Conservation (phyloP, 2,797 vertebrate genomes). For the Manis javanica region DNA sequence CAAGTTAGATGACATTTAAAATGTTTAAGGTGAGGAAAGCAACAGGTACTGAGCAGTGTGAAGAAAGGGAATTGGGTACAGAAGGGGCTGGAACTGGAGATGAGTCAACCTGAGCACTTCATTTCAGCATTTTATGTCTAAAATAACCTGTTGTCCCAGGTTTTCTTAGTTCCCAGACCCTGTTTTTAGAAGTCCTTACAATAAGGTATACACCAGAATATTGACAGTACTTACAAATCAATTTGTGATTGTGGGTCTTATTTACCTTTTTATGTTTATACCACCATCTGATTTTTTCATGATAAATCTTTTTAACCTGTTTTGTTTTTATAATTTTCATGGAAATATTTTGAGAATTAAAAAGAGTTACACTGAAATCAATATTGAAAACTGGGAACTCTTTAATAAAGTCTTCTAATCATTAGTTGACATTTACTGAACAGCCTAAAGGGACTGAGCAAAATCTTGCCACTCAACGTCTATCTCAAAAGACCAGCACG, state of each 20-base stretch:
- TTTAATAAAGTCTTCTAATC: conserved; percentile 16
- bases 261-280: conserved; percentile 15
- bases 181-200: background rate
- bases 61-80: background rate
- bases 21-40: background rate
- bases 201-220: background rate
- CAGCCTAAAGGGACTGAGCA: background rate
- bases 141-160: background rate
- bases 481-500: background rate
- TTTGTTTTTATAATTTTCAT: conserved; percentile 14
- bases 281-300: background rate
- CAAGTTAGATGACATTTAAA: background rate
- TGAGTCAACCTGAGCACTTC: background rate
- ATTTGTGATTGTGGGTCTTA: background rate
- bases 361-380: background rate
- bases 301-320: background rate
- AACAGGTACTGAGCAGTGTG: background rate
- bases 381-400: background rate
- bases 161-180: background rate
- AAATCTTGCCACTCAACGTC: background rate
- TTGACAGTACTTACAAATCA: background rate
- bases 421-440: conserved; percentile 23
- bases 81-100: background rate
- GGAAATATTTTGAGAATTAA: background rate
- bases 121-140: background rate